These are phyloP conservation scores for Drosophila dives DNA, from an alignment of 2,888 invertebrate species.

Conservation along the genomic window DNA sequence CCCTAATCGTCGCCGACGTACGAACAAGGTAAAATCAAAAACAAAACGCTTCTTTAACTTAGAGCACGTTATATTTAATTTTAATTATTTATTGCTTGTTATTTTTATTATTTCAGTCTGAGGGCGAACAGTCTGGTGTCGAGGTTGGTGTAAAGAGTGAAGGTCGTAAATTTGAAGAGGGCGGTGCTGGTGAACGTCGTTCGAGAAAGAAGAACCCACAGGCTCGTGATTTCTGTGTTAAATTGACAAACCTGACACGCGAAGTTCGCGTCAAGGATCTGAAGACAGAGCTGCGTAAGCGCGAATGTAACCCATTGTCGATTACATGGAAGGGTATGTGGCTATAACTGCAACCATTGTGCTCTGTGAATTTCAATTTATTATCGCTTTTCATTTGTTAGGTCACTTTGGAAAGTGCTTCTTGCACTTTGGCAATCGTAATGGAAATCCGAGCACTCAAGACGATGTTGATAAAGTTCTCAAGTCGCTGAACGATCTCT, in stretches of 20 bases:
- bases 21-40: constrained; percentile 75
- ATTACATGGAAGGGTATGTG: constrained; percentile 89
- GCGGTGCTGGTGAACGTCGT: constrained; percentile 67
- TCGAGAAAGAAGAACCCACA: constrained; percentile 74
- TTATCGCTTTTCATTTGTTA: constrained; percentile 67
- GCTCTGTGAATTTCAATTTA: background rate
- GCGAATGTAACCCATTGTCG: constrained; percentile 90
- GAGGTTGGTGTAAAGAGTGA: constrained; percentile 82
- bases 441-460: constrained; percentile 84
- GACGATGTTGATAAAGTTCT: constrained; percentile 83
- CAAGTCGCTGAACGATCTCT: constrained; percentile 83
- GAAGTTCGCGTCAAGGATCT: constrained; percentile 90
- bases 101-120: constrained; percentile 68
- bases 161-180: constrained; percentile 76
- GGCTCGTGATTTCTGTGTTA: constrained; percentile 82
- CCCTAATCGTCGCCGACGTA: constrained; percentile 80
- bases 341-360: background rate
- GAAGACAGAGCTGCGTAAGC: constrained; percentile 90
- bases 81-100: background rate
- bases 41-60: background rate
- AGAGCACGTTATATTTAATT: background rate
- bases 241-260: constrained; percentile 90
- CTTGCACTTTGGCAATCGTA: constrained; percentile 90
- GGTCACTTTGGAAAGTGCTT: constrained; percentile 89
- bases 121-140: constrained; percentile 83